Evolutionary conservation across 1,140 invertebrate species (phyloP), one percentile per base, ranked within the genome.

Genomic region (Chlorops oryzae): DNA sequence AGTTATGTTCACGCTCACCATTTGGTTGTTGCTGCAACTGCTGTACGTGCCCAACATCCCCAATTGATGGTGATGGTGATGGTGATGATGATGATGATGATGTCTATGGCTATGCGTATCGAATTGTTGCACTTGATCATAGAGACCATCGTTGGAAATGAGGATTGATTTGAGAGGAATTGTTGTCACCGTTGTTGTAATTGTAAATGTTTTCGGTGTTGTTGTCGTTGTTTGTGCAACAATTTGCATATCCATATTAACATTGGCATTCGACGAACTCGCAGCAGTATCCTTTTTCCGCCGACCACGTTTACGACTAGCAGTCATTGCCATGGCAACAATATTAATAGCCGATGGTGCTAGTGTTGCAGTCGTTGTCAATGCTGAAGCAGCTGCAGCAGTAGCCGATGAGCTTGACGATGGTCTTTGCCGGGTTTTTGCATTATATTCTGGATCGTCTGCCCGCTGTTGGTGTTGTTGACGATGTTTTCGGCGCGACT

Each of bases 281-380:
- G 13, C 50, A 2, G 34, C 15, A 0, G 13, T 34, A 2, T 51
- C 58, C 22, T 64, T 61, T 69, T 70, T 70, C 57, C 66, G 55
- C 18, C 65, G 50, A 12, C 64, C 66, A 13, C 65, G 59, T 51
- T 69, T 70, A 7, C 66, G 63, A 12, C 63, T 58, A 54, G 63
- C 63, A 15, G 66, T 66, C 7, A 63, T 63, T 52, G 66, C 6
- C 39, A 69, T 66, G 52, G 65, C 65, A 37, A 65, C 50, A 48
- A 70, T 39, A 55, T 70, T 66, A 23, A 69, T 41, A 13, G 65
- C 66, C 15, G 65, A 65, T 12, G 66, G 66, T 24, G 63, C 66
- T 50, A 70, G 23, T 18, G 63, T 63, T 5, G 61, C 65, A 3
- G 60, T 60, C 22, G 60, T 56, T 4, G 65, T 69, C 28, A 62